These are phyloP conservation scores for Scortum barcoo DNA, from an alignment of 2,113 vertebrate species.

Conservation along the genomic window DNA sequence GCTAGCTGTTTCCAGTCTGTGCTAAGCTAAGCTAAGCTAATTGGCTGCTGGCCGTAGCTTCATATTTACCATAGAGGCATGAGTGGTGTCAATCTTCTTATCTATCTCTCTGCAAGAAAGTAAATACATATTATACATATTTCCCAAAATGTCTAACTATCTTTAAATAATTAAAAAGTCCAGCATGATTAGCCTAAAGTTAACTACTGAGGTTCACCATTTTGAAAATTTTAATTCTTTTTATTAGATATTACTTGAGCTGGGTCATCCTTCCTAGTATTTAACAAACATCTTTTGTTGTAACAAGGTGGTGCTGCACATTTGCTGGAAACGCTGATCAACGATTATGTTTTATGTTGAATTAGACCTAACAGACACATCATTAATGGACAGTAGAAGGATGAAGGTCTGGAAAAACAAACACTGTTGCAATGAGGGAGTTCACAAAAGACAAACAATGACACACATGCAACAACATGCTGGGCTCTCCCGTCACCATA, in stretches of 20 bases:
- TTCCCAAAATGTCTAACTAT: background rate
- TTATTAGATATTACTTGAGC: background rate
- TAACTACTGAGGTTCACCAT: background rate
- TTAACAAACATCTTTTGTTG: background rate
- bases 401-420: constrained; percentile 79
- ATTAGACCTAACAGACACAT: constrained; percentile 34
- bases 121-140: background rate
- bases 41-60: background rate
- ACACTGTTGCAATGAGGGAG: constrained; percentile 67
- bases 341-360: constrained; percentile 22
- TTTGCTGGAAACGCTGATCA: constrained; percentile 34
- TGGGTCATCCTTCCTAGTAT: background rate
- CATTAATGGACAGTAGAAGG: constrained; percentile 63
- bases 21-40: background rate
- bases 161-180: background rate
- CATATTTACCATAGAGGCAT: background rate
- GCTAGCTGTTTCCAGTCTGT: background rate
- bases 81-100: background rate
- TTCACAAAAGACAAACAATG: constrained; percentile 79
- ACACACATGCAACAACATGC: constrained; percentile 46
- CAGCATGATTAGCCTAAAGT: background rate
- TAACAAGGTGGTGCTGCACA: constrained; percentile 36
- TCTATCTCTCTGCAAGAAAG: background rate
- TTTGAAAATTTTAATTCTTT: background rate
- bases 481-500: constrained; percentile 56